A percentile compares a stretch with the other conserved stretches of the same genome.
These are phyloP conservation scores for Vidua chalybeata DNA, from an alignment of 2,113 vertebrate species.

Conservation along the genomic window DNA sequence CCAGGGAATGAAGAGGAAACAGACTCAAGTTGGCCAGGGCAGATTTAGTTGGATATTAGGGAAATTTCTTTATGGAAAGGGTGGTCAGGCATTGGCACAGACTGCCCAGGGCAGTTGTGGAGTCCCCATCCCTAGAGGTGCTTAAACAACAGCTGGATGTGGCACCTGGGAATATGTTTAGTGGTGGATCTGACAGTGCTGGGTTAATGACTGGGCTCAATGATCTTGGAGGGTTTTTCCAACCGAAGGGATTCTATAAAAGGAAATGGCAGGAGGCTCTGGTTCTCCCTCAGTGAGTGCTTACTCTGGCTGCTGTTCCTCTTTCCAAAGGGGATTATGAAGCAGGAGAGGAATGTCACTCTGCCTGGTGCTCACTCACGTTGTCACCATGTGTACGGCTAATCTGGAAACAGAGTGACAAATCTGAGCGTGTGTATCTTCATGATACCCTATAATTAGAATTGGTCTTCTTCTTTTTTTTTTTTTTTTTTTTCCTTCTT, in stretches of 20 bases:
- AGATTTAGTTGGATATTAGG: not conserved
- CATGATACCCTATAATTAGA: conserved; percentile 41
- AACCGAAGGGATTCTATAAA: not conserved
- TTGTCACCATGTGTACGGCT: not conserved
- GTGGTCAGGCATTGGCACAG: not conserved
- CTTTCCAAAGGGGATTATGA: not conserved
- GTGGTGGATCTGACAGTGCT: not conserved
- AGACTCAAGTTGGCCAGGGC: not conserved
- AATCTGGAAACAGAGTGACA: conserved; percentile 5
- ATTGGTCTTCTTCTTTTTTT: not conserved
- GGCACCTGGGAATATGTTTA: not conserved
- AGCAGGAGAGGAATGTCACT: not conserved
- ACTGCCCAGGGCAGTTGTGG: not conserved
- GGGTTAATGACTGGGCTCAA: not conserved
- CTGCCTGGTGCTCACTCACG: not conserved
- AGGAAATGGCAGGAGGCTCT: not conserved
- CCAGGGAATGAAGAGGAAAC: not conserved
- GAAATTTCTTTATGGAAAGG: not conserved
- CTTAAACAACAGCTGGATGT: not conserved
- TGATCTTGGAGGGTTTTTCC: not conserved
- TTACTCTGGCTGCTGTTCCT: rapidly evolving
- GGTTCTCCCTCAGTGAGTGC: rapidly evolving
- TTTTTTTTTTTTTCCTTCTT: not conserved
- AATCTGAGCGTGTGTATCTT: not conserved
- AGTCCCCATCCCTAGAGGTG: not conserved